Evolutionary conservation across 2,113 vertebrate genomes (phyloP).

Genomic region (Tylochromis polylepis): DNA sequence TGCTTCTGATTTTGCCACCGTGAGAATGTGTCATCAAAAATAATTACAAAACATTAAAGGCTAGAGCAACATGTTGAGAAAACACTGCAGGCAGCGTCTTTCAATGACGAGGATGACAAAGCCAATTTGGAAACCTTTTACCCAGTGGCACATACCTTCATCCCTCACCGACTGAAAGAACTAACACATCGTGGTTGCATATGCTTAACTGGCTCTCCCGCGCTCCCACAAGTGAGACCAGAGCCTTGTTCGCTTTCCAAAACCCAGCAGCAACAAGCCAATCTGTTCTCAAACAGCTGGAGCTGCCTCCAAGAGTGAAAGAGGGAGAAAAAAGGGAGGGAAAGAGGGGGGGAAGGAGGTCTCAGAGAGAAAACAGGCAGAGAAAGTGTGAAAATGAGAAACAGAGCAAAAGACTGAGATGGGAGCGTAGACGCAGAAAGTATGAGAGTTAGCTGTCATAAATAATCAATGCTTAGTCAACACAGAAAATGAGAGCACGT

Average conservation of each 20-base stretch:
- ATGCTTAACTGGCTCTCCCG: conserved; percentile 30
- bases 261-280: conserved; percentile 46
- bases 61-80: not conserved
- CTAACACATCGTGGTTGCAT: conserved; percentile 12
- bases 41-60: conserved; percentile 21
- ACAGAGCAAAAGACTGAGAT: not conserved
- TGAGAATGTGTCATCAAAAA: conserved; percentile 29
- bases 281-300: conserved; percentile 59
- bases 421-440: not conserved
- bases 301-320: conserved; percentile 23
- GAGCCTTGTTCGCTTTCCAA: conserved; percentile 39
- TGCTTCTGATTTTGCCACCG: not conserved
- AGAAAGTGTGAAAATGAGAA: conserved; percentile 27
- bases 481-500: conserved; percentile 41
- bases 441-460: conserved; percentile 38
- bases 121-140: conserved; percentile 22
- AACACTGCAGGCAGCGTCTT: not conserved
- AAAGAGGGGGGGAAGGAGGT: not conserved
- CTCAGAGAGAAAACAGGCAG: not conserved
- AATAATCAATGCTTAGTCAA: conserved; percentile 60
- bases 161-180: conserved; percentile 18
- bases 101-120: conserved; percentile 10
- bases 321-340: not conserved
- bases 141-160: not conserved
- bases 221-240: conserved; percentile 44